Evolutionary conservation across 2,888 invertebrate species (phyloP), one percentile per base, ranked within the genome.

Genomic region (Chaitophorus viminalis): DNA sequence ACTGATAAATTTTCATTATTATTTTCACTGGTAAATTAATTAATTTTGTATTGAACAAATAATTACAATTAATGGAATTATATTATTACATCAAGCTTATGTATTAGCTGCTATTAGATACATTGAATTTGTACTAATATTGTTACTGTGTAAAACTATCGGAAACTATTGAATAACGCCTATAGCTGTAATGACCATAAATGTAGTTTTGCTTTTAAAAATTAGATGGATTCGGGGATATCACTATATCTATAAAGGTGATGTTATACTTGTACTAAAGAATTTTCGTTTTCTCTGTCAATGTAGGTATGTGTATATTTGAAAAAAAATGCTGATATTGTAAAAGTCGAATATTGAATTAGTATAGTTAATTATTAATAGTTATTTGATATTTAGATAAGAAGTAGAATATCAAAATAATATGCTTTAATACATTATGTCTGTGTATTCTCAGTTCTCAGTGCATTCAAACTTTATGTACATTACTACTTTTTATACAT

Each of bases 1-100:
- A 70, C 74, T 54, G 74, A 75, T 83, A 74, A n/a, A 60, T 75
- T 31, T 33, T 25, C 39, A 52, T 52, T 75, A 39, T 60, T 25
- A 36, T 60, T 60, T 83, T n/a, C 36, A 54, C 33, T n/a, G 36
- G 36, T 65, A 65, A 65, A 14, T 74, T 54, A 72, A 81, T 68
- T 81, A 81, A 72, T 52, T 54, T 72, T 18, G 5, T 21, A 33
- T 52, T 8, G 25, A 33, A 82, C 52, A 70, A 72, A 82, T 72
- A 33, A 72, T 72, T 82, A 33, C 36, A 79, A 65, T 68, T 39
- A 68, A 65, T 39, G 39, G 65, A 1, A 18, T 39, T 79, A 36
- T 18, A 0, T 17, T 78, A 36, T 9, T 78, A 60, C 17, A 36
- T 18, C 33, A 65, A 65, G 11, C 46, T 65, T 65, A 11, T n/a